Conservation (phyloP, 1,140 invertebrate genomes). For the Diorhabda sublineata region DNA sequence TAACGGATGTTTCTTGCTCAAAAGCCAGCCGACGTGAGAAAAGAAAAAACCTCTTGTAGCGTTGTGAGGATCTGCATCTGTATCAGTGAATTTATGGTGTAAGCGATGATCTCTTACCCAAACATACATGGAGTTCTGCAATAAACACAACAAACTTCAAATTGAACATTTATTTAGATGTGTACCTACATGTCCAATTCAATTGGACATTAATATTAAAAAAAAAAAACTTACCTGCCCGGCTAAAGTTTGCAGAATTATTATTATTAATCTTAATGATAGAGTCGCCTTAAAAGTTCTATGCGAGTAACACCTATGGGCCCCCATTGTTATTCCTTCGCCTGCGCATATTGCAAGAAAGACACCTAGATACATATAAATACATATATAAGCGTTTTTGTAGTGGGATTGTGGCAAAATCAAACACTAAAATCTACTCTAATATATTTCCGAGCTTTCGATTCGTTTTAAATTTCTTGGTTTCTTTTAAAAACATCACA, state of each 20-base stretch:
- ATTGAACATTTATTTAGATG: too few species aligned
- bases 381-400: too few species aligned
- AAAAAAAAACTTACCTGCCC: constrained; percentile 27
- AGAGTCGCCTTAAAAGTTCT: constrained; percentile 74
- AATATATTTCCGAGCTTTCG: too few species aligned
- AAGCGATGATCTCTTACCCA: constrained; percentile 84
- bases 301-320: constrained; percentile 81
- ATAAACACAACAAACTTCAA: constrained; percentile 35
- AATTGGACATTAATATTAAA: not conserved
- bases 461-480: too few species aligned
- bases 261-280: constrained; percentile 55
- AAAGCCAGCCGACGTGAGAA: constrained; percentile 88
- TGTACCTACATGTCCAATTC: too few species aligned
- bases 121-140: constrained; percentile 63
- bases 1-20: constrained; percentile 81
- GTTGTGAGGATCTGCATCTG: constrained; percentile 88
- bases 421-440: too few species aligned
- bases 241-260: constrained; percentile 30
- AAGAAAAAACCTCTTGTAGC: constrained; percentile 86
- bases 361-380: too few species aligned
- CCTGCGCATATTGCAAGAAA: constrained; percentile 12
- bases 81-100: constrained; percentile 89
- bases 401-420: too few species aligned
- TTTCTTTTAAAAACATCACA: too few species aligned
- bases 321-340: constrained; percentile 72